Evolutionary conservation across 92 coral and sea anemone species (phyloP), one percentile per base, ranked within the genome.

Genomic region (Blastomussa wellsi): DNA sequence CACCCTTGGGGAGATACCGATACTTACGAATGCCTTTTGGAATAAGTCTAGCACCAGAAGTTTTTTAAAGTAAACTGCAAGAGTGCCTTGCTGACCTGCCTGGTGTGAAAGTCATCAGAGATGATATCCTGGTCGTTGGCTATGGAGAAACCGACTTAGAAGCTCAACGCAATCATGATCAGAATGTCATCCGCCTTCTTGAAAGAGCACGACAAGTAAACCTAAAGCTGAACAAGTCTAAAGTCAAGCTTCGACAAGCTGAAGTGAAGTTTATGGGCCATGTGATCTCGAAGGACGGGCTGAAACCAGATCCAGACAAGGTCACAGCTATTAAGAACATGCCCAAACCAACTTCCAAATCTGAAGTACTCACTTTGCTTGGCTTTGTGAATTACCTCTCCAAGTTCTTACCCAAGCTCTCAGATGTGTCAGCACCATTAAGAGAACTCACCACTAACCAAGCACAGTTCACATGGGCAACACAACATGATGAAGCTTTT

Each of bases 401-500:
- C 19, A 89, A 85, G 53, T 89, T 85, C 66, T 74, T 89, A 39
- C 90, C 86, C 24, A 86, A 76, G 73, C 86, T 90, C 22, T 90
- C 92, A 37, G 90, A 90, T 44, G 81, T 77, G 69, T 85, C 92
- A 17, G 83, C 77, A n/a, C 89, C 92, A 15, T 70, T 86, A 76
- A 74, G 88, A 80, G 92, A 90, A 33, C 80, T 86, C 32, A 85
- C 92, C 24, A 53, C 48, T 31, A 76, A 81, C 60, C 68, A 69
- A 64, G n/a, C n/a, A n/a, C n/a, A n/a, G 49, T 90, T 90, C 47
- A 77, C 82, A 29, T 87, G 88, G 88, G 69, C 90, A 32, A 65
- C 35, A 13, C 93, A 90, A 52, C 90, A 86, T 15, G 88, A 86
- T 86, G 74, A 70, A 90, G 93, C 90, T 70, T 90, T 90, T 48